Conservation (phyloP, 2,888 invertebrate genomes). For the Drosophila prostipennis region DNA sequence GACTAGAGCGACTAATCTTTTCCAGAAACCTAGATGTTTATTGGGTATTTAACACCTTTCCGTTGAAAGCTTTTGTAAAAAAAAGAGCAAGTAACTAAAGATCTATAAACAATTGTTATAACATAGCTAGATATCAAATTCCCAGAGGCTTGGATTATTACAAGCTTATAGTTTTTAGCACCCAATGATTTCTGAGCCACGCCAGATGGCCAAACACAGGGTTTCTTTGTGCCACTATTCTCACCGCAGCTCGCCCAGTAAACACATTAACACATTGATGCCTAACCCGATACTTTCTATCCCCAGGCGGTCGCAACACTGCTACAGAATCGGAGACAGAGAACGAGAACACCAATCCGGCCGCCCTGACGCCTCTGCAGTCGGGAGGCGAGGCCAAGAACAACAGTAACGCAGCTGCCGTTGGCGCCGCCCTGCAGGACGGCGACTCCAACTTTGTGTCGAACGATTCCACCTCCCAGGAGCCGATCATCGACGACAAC, state of each 20-base stretch:
- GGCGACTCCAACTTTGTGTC: slow-evolving; percentile 83
- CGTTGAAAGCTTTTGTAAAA: too few relatives aligned
- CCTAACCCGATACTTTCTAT: slow-evolving; percentile 7
- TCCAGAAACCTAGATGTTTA: neutral
- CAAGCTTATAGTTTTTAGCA: neutral
- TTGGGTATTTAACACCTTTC: neutral
- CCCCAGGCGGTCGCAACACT: slow-evolving; percentile 68
- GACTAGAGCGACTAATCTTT: too few relatives aligned
- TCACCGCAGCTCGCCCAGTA: neutral
- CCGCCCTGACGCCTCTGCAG: slow-evolving; percentile 56
- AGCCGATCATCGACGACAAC: slow-evolving; percentile 82
- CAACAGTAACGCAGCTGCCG: slow-evolving; percentile 46
- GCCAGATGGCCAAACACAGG: too few relatives aligned
- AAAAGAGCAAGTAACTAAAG: too few relatives aligned
- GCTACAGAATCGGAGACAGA: slow-evolving; percentile 79
- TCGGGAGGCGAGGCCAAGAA: slow-evolving; percentile 46
- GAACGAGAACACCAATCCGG: slow-evolving; percentile 79
- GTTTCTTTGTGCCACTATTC: neutral
- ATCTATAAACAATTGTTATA: too few relatives aligned
- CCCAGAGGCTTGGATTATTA: neutral
- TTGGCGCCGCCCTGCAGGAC: slow-evolving; percentile 65
- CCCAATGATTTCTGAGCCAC: neutral
- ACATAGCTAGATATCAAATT: too few relatives aligned
- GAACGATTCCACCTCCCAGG: slow-evolving; percentile 83
- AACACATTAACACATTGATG: neutral